phyloP scores from a whole-genome alignment of 1,140 invertebrate species.

The Holotrichia oblita region DNA sequence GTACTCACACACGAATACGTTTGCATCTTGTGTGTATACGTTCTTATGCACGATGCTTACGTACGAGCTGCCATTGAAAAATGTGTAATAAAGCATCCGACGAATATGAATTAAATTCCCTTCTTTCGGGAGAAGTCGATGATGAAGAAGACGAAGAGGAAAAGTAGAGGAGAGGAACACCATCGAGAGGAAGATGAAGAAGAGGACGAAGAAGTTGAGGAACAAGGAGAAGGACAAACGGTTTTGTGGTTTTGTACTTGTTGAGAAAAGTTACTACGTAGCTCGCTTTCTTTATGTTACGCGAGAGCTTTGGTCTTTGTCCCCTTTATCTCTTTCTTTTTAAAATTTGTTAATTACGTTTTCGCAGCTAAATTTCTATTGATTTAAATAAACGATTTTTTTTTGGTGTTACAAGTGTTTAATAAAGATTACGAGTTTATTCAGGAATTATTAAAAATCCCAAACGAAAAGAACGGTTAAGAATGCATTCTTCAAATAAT shows the following conservation, averaged over 20 bases:
- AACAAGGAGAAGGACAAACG: not conserved
- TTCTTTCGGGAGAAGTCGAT: constrained; percentile 31
- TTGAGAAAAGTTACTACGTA: constrained; percentile 10
- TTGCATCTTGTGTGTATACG: constrained; percentile 16
- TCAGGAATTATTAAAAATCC: too few species aligned
- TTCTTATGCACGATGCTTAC: constrained; percentile 18
- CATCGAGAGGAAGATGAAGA: constrained; percentile 1
- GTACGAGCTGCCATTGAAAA: constrained; percentile 38
- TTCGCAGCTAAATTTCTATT: too few species aligned
- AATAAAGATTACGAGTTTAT: too few species aligned
- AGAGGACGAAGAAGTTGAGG: not conserved
- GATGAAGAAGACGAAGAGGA: not conserved
- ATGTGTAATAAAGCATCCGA: constrained; percentile 38
- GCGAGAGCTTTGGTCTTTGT: constrained; percentile 1
- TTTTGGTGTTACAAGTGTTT: too few species aligned
- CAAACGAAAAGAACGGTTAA: too few species aligned
- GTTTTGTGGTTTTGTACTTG: not conserved
- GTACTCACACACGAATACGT: not conserved
- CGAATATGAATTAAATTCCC: constrained; percentile 36
- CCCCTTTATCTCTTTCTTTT: not conserved
- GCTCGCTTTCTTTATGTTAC: not conserved
- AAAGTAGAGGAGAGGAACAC: not conserved
- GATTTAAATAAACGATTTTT: too few species aligned
- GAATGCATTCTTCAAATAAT: too few species aligned
- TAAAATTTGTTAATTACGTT: too few species aligned